Conservation (phyloP, 2,888 invertebrate species). For the Pecten maximus region DNA sequence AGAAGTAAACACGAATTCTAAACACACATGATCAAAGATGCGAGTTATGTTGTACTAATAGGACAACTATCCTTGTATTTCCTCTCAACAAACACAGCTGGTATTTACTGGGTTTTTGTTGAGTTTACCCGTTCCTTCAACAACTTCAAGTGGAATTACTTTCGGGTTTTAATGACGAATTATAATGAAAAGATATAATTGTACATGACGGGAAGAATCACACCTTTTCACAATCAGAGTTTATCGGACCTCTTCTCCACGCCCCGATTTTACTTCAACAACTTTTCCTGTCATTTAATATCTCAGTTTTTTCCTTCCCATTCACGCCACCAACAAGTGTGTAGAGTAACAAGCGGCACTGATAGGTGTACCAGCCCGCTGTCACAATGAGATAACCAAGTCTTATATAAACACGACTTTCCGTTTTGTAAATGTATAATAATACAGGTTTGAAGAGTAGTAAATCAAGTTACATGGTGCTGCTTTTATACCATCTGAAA, state of each 20-base stretch:
- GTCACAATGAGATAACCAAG: not conserved
- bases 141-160: constrained; percentile 15
- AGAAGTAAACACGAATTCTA: constrained; percentile 23
- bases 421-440: not conserved
- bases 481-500: not conserved
- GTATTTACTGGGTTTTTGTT: not conserved
- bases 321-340: constrained; percentile 13
- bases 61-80: not conserved
- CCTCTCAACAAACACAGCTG: constrained; percentile 20
- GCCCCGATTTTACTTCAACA: constrained; percentile 13
- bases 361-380: not conserved
- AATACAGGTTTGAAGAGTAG: not conserved
- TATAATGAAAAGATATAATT: constrained; percentile 15
- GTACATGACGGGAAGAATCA: constrained; percentile 17
- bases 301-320: not conserved
- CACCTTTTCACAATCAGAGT: not conserved
- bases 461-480: not conserved
- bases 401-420: constrained; percentile 3
- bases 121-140: constrained; percentile 10
- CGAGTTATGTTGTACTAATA: not conserved
- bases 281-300: not conserved
- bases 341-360: not conserved
- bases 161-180: constrained; percentile 29
- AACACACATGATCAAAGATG: constrained; percentile 12
- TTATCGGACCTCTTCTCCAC: constrained; percentile 7